A percentile compares a stretch with the other conserved stretches of the same genome.
Conservation (phyloP, 2,888 invertebrate genomes). For the Rhagophthalmus giganteus region DNA sequence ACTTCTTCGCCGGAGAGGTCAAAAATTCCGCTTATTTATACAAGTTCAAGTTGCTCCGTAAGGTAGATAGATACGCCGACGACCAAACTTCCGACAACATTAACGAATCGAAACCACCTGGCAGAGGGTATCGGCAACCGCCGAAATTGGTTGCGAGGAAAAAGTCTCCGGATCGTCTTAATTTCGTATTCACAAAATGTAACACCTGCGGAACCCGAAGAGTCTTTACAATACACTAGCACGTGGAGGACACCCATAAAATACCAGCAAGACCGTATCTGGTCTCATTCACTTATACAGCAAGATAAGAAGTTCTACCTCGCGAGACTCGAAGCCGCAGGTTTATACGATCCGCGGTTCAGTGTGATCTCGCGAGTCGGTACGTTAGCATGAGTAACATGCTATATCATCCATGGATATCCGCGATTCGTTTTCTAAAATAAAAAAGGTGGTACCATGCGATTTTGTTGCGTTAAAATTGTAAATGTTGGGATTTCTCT, state of each 20-base stretch:
- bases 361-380: conserved; percentile 30
- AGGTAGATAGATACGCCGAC: too few relatives aligned
- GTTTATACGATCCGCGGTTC: conserved; percentile 27
- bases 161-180: neutral
- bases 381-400: conserved; percentile 15
- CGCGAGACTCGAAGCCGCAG: conserved; percentile 27
- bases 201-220: conserved; percentile 23
- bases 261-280: conserved; percentile 25
- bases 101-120: too few relatives aligned
- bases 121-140: too few relatives aligned
- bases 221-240: conserved; percentile 15
- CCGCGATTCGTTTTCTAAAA: conserved; percentile 3
- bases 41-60: neutral
- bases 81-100: too few relatives aligned
- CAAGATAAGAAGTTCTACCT: conserved; percentile 29
- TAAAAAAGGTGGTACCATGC: conserved; percentile 10
- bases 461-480: conserved; percentile 17
- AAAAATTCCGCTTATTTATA: neutral
- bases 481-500: conserved; percentile 6
- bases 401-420: conserved; percentile 4
- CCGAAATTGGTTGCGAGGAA: too few relatives aligned
- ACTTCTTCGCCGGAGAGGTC: too few relatives aligned
- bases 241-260: conserved; percentile 29
- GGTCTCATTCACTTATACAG: conserved; percentile 27
- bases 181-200: conserved; percentile 11